phyloP scores from a whole-genome alignment of 2,113 vertebrate species.

The Pica pica region DNA sequence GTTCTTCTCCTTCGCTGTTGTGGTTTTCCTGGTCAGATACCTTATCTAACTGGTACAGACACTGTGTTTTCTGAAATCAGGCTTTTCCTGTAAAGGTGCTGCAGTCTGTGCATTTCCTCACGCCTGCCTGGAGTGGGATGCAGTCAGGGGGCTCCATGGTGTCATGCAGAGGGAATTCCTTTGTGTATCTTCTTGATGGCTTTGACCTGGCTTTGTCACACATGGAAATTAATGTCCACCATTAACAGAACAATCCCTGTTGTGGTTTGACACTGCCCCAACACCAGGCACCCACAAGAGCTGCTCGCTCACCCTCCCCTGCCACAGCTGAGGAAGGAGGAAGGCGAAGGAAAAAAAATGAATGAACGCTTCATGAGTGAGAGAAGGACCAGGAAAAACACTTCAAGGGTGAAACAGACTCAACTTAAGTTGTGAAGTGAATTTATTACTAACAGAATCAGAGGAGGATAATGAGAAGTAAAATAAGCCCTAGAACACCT shows the following conservation, averaged over 20 bases:
- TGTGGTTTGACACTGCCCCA: not conserved
- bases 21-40: not conserved
- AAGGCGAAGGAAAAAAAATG: not conserved
- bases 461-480: not conserved
- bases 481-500: not conserved
- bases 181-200: not conserved
- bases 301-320: not conserved
- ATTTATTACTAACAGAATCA: not conserved
- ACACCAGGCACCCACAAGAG: not conserved
- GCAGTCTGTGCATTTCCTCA: not conserved
- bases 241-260: not conserved
- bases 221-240: not conserved
- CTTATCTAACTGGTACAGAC: not conserved
- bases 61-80: not conserved
- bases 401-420: not conserved
- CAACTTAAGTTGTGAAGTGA: not conserved
- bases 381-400: not conserved
- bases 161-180: fast-evolving
- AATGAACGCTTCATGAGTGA: not conserved
- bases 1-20: not conserved
- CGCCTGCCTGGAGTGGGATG: not conserved
- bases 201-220: not conserved
- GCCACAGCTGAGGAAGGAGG: not conserved
- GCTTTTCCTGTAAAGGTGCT: not conserved
- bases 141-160: fast-evolving